Conservation (phyloP, 2,113 vertebrate species). For the Vanacampus margaritifer region DNA sequence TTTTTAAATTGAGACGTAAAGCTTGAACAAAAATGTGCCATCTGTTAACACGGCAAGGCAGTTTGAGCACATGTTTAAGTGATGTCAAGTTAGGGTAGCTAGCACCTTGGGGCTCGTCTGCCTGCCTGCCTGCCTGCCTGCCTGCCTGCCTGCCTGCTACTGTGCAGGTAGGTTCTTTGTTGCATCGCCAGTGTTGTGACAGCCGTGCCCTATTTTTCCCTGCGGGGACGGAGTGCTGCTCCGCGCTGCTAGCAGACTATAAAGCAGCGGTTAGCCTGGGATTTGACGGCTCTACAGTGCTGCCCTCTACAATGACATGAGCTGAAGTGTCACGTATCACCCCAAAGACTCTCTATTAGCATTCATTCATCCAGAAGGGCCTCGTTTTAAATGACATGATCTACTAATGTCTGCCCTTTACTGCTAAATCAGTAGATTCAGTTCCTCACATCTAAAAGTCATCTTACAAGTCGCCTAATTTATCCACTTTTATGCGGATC, state of each 20-base stretch:
- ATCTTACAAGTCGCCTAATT: too few relatives aligned
- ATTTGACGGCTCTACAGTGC: constrained; percentile 22
- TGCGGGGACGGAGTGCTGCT: constrained; percentile 31
- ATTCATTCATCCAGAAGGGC: background rate
- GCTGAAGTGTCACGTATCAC: constrained; percentile 2
- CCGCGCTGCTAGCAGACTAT: constrained; percentile 22
- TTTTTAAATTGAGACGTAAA: constrained; percentile 29
- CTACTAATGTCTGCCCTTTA: background rate
- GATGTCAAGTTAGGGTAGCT: constrained; percentile 14
- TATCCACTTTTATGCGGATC: too few relatives aligned
- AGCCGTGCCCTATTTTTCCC: constrained; percentile 37
- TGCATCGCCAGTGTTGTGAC: constrained; percentile 21
- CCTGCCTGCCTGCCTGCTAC: too few relatives aligned
- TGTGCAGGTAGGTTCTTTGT: constrained; percentile 10
- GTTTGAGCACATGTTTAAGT: constrained; percentile 26
- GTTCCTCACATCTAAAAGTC: too few relatives aligned
- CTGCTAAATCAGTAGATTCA: too few relatives aligned
- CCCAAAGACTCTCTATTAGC: background rate
- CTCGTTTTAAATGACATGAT: background rate
- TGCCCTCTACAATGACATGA: constrained; percentile 20
- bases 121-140: constrained; percentile 18
- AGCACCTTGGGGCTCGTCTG: constrained; percentile 9
- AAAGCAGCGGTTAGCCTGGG: constrained; percentile 32
- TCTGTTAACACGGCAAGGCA: constrained; percentile 29
- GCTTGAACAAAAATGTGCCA: constrained; percentile 22